These are phyloP conservation scores for Mallateleia sp. DNA, from an alignment of 2,888 invertebrate species.

Conservation along the genomic window DNA sequence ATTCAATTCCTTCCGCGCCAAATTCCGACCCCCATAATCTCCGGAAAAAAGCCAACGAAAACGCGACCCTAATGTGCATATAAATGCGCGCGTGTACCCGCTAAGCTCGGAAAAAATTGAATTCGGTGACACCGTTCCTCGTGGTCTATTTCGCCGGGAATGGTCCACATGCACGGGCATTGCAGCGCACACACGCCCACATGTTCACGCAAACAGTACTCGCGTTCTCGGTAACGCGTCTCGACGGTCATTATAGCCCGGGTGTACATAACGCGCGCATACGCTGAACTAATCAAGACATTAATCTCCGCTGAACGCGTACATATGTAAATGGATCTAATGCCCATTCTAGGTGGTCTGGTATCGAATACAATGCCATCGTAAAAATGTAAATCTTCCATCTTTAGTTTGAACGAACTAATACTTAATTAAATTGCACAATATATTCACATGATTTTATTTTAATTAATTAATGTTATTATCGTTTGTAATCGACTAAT, in stretches of 20 bases:
- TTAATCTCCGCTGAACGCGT: slow-evolving; percentile 84
- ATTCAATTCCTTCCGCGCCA: too few relatives aligned
- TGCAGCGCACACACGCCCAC: slow-evolving; percentile 8
- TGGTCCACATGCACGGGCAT: not conserved
- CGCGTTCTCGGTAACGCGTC: slow-evolving; percentile 22
- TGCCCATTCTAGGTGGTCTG: slow-evolving; percentile 85
- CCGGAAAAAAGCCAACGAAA: slow-evolving; percentile 44
- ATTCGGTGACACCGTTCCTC: slow-evolving; percentile 52
- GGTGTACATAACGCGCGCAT: slow-evolving; percentile 61
- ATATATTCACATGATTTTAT: too few relatives aligned
- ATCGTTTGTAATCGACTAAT: too few relatives aligned
- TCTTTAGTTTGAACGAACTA: too few relatives aligned
- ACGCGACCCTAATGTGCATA: slow-evolving; percentile 52
- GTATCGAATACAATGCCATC: slow-evolving; percentile 85
- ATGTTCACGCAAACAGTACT: not conserved
- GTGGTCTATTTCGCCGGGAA: slow-evolving; percentile 35
- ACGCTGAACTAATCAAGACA: slow-evolving; percentile 87
- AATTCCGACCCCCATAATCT: slow-evolving; percentile 36
- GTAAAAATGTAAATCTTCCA: slow-evolving; percentile 88
- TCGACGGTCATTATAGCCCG: slow-evolving; percentile 58
- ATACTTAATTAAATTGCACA: too few relatives aligned
- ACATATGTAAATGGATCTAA: slow-evolving; percentile 85
- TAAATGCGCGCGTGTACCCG: slow-evolving; percentile 41
- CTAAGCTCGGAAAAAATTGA: slow-evolving; percentile 53
- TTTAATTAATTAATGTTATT: too few relatives aligned